A percentile compares a stretch with the other conserved stretches of the same genome.
phyloP scores from a whole-genome alignment of 2,888 invertebrate species.

The Drosophila kuntzei region DNA sequence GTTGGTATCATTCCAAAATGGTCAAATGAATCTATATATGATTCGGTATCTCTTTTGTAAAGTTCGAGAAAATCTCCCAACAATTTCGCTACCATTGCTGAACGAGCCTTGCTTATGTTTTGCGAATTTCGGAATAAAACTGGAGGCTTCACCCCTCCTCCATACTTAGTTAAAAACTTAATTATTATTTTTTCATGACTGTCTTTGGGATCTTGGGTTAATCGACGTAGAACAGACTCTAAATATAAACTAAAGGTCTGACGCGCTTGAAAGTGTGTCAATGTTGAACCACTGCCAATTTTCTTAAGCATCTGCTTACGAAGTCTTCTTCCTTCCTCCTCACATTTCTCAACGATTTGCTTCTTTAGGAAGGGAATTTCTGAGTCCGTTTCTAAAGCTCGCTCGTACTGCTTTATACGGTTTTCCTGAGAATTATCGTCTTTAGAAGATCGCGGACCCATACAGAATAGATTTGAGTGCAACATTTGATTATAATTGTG shows the following conservation, averaged over 20 bases:
- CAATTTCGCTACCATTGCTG: conserved; percentile 93
- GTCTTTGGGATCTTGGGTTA: conserved; percentile 86
- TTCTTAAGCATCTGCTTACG: conserved; percentile 85
- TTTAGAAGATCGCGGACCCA: conserved; percentile 77
- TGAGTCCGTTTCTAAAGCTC: conserved; percentile 79
- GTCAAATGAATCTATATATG: conserved; percentile 90
- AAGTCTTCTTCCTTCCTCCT: conserved; percentile 82
- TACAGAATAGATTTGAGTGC: conserved; percentile 91
- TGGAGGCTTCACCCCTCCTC: conserved; percentile 90
- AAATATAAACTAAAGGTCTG: conserved; percentile 92
- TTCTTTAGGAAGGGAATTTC: conserved; percentile 81
- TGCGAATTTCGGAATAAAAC: conserved; percentile 87
- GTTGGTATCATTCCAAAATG: conserved; percentile 87
- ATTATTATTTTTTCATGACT: conserved; percentile 88
- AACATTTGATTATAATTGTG: conserved; percentile 93
- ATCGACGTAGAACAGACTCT: conserved; percentile 90
- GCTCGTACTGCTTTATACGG: conserved; percentile 86
- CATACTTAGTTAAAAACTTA: conserved; percentile 91
- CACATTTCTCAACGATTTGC: conserved; percentile 83
- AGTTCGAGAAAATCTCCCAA: conserved; percentile 92
- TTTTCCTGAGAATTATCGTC: conserved; percentile 80
- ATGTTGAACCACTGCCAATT: conserved; percentile 88
- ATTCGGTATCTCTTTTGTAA: conserved; percentile 93
- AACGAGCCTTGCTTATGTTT: conserved; percentile 90
- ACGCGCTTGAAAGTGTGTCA: conserved; percentile 89